These are phyloP conservation scores for Dendronephthya gigantea DNA, from an alignment of 64 coral and sea anemone genomes.

Conservation along the genomic window DNA sequence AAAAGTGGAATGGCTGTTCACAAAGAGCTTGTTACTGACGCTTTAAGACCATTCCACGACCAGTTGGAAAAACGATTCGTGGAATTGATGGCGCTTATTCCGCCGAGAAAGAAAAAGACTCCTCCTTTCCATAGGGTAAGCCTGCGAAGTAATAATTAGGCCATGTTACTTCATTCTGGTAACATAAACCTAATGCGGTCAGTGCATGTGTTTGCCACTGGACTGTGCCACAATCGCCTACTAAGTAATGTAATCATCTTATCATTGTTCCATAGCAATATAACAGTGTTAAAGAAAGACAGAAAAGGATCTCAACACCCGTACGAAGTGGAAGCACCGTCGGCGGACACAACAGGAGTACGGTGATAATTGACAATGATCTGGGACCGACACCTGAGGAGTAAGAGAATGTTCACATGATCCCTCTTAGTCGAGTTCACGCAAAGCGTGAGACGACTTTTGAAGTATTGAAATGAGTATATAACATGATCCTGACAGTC, in stretches of 20 bases:
- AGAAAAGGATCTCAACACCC: not conserved
- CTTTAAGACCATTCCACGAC: slow-evolving; percentile 49
- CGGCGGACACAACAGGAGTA: not conserved
- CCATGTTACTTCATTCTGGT: too few relatives aligned
- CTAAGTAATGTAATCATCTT: too few relatives aligned
- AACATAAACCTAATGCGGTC: too few relatives aligned
- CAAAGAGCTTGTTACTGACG: slow-evolving; percentile 30
- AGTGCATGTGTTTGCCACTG: too few relatives aligned
- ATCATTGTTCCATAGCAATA: not conserved
- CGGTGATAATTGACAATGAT: not conserved
- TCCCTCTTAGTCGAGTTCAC: too few relatives aligned
- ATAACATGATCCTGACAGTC: too few relatives aligned
- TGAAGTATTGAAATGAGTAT: too few relatives aligned
- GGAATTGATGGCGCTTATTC: slow-evolving; percentile 32
- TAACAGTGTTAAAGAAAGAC: not conserved
- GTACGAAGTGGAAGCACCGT: not conserved
- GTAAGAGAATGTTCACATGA: not conserved
- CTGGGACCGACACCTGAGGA: not conserved
- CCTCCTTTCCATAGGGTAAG: too few relatives aligned
- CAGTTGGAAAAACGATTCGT: slow-evolving; percentile 47
- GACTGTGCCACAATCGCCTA: too few relatives aligned
- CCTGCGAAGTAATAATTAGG: too few relatives aligned
- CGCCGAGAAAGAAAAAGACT: too few relatives aligned
- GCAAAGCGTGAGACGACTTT: too few relatives aligned
- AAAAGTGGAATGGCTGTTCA: slow-evolving; percentile 46